Evolutionary conservation across 2,888 invertebrate genomes (phyloP).

Genomic region (Seira sanloemensis): DNA sequence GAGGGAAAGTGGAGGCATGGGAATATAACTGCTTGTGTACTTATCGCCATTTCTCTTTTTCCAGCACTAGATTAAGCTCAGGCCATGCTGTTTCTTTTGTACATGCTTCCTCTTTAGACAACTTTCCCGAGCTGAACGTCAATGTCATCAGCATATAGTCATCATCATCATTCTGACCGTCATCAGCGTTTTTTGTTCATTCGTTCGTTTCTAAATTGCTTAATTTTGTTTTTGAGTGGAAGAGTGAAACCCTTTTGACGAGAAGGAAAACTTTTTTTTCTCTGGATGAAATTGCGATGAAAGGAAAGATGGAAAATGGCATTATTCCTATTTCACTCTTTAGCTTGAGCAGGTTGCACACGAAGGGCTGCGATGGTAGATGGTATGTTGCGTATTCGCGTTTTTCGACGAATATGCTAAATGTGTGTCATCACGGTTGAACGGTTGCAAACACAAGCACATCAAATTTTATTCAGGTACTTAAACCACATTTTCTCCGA

Average conservation of each 20-base stretch:
- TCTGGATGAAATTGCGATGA: neutral
- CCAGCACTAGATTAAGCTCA: no score
- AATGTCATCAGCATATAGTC: neutral
- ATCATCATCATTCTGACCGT: neutral
- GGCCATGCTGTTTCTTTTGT: no score
- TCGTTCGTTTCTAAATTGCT: neutral
- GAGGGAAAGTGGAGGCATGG: neutral
- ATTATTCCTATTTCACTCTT: constrained; percentile 49
- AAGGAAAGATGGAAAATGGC: constrained; percentile 58
- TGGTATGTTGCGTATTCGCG: no score
- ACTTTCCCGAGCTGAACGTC: neutral
- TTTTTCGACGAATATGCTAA: no score
- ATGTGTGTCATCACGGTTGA: no score
- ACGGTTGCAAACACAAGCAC: no score
- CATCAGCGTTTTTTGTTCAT: neutral
- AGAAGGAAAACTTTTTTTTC: constrained; percentile 17
- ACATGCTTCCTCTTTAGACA: no score
- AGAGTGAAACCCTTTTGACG: constrained; percentile 16
- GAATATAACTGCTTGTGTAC: neutral
- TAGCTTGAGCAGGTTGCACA: no score
- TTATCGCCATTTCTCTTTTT: neutral
- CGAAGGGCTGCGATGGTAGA: no score
- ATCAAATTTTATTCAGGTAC: no score
- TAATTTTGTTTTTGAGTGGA: neutral
- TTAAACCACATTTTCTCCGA: no score